These are phyloP conservation scores for Eubasilissa regina DNA, from an alignment of 1,140 invertebrate species.

Conservation along the genomic window DNA sequence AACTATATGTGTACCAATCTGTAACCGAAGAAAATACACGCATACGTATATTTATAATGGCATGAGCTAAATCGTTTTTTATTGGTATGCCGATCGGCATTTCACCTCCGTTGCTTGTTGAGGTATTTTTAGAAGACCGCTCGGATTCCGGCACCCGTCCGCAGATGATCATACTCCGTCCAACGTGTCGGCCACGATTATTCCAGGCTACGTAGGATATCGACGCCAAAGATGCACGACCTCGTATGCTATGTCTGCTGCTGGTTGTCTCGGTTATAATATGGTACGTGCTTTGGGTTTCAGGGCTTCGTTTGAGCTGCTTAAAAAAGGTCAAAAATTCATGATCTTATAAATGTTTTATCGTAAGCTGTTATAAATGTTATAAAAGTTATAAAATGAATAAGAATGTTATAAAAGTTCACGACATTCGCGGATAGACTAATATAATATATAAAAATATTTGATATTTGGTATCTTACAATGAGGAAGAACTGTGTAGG, in stretches of 20 bases:
- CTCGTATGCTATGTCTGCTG: neutral
- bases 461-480: no score
- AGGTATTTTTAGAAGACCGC: conserved; percentile 46
- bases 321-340: no score
- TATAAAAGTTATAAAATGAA: no score
- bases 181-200: conserved; percentile 28
- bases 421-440: no score
- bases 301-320: no score
- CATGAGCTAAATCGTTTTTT: conserved; percentile 50
- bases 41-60: conserved; percentile 38
- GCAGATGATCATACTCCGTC: neutral
- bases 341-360: no score
- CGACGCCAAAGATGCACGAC: conserved; percentile 9
- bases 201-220: conserved; percentile 27
- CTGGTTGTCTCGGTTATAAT: no score
- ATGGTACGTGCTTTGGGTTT: no score
- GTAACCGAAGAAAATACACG: neutral
- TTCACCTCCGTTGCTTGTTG: conserved; percentile 51
- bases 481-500: no score
- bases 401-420: no score
- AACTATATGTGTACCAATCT: neutral
- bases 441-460: no score
- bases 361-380: no score
- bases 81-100: conserved; percentile 51
- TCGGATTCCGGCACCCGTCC: conserved; percentile 5